Base-by-base conservation (phyloP, 2,797 vertebrate genomes). In the Pantherophis alleghaniensis region DNA sequence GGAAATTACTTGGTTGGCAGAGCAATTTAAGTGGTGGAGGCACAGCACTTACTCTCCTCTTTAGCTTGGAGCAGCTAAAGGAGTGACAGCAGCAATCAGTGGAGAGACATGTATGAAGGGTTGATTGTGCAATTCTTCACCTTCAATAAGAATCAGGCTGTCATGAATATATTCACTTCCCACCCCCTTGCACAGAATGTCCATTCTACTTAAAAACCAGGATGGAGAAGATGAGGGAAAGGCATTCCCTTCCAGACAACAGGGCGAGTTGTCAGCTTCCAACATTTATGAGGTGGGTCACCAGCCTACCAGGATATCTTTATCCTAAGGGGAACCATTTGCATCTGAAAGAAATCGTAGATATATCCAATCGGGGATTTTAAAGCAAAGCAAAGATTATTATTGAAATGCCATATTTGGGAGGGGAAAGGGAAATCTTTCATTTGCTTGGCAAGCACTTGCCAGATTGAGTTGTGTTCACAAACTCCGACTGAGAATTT, bases 401-500 rank as follows among this genome's bases (percentile, higher is more conserved):
- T 2, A 66, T 9, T 87, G 92, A 95, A n/a, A 86, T 69, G 24
- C 57, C 79, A 12, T 60, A 7, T 91, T 92, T 88, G 32, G 57
- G 57, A 47, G 37, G 90, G 37, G 18, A 59, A n/a, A 87, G 7
- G 26, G 5, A 32, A 87, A 57, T 51, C 51, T 89, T 69, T 18
- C 2, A 69, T 89, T 91, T 91, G n/a, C 63, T 63, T 86, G 92
- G 86, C 90, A 90, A 91, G 14, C 63, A 89, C 0, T 0, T 92
- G 69, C 57, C 83, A 86, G 88, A 42, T 87, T 56, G 93, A 93
- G 69, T 66, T 92, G 91, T 88, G 22, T 90, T 88, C 91, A 47
- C 90, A 86, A 91, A 32, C 88, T 94, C 91, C 92, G 28, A 53
- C 95, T 93, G 93, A 92, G 92, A 92, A 90, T 61, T 26, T 18